Percentiles rank a stretch among this genome's conserved stretches.
Conservation (phyloP, 2,888 invertebrate species). For the Steinernema carpocapsae region DNA sequence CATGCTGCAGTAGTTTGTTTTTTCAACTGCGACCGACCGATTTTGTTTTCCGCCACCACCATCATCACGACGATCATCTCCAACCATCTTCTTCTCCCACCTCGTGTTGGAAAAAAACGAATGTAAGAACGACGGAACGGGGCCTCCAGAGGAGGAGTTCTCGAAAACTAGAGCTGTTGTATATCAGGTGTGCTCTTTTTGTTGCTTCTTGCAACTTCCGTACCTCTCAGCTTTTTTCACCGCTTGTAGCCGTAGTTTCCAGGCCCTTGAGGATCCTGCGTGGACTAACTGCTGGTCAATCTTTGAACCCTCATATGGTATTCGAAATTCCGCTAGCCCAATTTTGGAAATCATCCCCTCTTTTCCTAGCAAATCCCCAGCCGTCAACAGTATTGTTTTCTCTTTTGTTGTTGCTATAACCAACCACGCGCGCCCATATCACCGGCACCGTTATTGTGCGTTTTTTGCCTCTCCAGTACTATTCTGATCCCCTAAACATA, state of each 20-base stretch:
- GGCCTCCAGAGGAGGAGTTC: no score
- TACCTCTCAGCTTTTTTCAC: no score
- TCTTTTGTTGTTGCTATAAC: not conserved
- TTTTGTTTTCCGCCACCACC: constrained; percentile 30
- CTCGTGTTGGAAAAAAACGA: constrained; percentile 1
- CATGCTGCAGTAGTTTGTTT: constrained; percentile 33
- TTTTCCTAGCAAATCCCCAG: not conserved
- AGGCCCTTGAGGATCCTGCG: no score
- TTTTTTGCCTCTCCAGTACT: constrained; percentile 5
- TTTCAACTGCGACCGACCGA: constrained; percentile 25
- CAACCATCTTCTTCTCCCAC: not conserved
- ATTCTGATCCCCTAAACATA: not conserved
- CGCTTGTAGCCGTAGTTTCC: no score
- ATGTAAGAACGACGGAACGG: not conserved
- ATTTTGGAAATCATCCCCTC: not conserved
- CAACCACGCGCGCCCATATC: not conserved
- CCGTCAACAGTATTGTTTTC: not conserved
- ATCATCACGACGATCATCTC: constrained; percentile 1
- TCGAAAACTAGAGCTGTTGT: no score
- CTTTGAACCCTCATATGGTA: no score
- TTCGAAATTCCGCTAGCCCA: not conserved
- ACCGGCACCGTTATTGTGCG: not conserved
- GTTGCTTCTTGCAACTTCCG: no score
- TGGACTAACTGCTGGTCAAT: no score
- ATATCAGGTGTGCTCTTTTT: not conserved